phyloP scores from a whole-genome alignment of 2,888 invertebrate species.

The Fissipunctia ypsillon region DNA sequence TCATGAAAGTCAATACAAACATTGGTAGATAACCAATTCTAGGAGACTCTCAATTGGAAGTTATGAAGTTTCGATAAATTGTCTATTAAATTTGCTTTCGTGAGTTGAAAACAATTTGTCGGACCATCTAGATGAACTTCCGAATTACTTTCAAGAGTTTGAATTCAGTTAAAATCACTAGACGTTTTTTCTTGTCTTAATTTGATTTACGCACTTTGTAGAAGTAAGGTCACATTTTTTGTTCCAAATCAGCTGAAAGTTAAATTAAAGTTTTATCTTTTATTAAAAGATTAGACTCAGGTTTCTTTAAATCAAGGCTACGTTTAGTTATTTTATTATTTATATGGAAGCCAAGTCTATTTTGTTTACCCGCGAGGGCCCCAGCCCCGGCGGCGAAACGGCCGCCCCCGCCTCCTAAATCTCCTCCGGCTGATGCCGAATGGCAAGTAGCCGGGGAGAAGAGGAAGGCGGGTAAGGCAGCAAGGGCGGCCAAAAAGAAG shows the following conservation, averaged over 20 bases:
- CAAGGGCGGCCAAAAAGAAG: too few species aligned
- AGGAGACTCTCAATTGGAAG: slow-evolving; percentile 15
- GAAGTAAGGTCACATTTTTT: neutral
- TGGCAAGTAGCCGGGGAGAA: too few species aligned
- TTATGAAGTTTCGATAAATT: slow-evolving; percentile 26
- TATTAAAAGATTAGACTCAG: neutral
- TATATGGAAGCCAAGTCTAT: neutral
- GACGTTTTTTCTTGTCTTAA: neutral
- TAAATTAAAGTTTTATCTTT: neutral
- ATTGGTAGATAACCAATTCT: slow-evolving; percentile 1
- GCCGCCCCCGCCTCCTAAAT: too few species aligned
- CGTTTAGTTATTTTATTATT: too few species aligned
- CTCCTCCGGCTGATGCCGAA: too few species aligned
- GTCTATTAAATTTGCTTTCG: slow-evolving; percentile 25
- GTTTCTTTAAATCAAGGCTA: neutral
- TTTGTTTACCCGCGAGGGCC: too few species aligned
- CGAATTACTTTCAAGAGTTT: neutral
- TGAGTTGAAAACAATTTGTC: slow-evolving; percentile 33
- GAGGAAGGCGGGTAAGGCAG: too few species aligned
- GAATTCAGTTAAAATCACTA: slow-evolving; percentile 1
- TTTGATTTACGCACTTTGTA: neutral
- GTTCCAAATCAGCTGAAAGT: neutral
- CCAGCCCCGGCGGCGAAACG: too few species aligned
- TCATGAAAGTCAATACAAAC: slow-evolving; percentile 18
- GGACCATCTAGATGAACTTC: slow-evolving; percentile 10